Base-by-base conservation (phyloP, 2,797 vertebrate species). In the Falco peregrinus region DNA sequence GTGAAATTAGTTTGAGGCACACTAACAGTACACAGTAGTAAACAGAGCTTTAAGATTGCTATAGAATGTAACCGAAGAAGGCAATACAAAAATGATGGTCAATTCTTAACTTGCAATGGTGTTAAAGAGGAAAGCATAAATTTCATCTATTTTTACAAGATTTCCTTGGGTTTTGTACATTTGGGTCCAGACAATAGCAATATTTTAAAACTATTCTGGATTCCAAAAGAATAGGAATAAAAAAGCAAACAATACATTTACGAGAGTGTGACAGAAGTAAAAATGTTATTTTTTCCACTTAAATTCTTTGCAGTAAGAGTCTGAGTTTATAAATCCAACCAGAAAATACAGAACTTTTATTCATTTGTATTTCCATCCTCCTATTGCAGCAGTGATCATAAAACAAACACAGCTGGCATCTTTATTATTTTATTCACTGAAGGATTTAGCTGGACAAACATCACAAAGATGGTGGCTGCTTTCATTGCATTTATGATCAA, bases 401-500 rank as follows among this genome's bases (percentile, higher is more conserved):
- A 94, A 89, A 92, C 69, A 97, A 94, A 94, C 92, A 97, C 95
- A 97, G 96, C 94, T 97, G 97, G 93, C 68, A 90, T 95, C 93
- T 97, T 96, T 95, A 91, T 87, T 96, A 96, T 95, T 97, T 98
- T 96, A 97, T 97, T 92, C 97, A 97, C 95, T 94, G 91, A 98
- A 98, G 97, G 96, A 97, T 98, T 98, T 98, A 96, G 97, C 96
- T 98, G 98, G 98, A 98, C 97, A 98, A 98, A 97, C 97, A 98
- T 98, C 97, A 98, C 97, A 98, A 98, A 97, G 95, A 98, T 54
- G 93, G 94, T 96, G 91, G 94, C 79, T 97, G 96, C 97, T 97
- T 98, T 98, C 97, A 98, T 94, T 98, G 97, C 98, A 98, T 97
- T 98, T 98, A 97, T 98, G 97, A 98, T 98, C 97, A 98, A 98